These are phyloP conservation scores for Lepus europaeus DNA, from an alignment of 2,113 vertebrate genomes.

Conservation along the genomic window DNA sequence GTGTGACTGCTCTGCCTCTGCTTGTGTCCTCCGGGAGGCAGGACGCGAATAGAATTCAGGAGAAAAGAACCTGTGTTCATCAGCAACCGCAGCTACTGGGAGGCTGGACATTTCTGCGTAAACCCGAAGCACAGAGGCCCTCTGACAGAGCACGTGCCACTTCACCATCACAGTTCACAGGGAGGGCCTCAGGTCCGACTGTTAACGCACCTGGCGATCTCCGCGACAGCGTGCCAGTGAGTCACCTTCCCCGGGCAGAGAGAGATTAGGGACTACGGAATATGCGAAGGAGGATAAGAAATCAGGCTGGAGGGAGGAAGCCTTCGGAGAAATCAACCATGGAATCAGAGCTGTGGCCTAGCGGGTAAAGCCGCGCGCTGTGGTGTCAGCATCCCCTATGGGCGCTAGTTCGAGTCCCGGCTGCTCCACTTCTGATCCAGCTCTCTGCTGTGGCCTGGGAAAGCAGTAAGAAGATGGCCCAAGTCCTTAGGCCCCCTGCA, in stretches of 20 bases:
- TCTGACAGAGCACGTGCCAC: neutral
- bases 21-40: slow-evolving; percentile 5
- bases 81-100: neutral
- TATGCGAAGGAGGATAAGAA: neutral
- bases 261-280: neutral
- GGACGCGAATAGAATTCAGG: slow-evolving; percentile 31
- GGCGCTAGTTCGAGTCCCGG: too few relatives aligned
- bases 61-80: slow-evolving; percentile 1
- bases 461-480: too few relatives aligned
- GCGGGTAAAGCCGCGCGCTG: too few relatives aligned
- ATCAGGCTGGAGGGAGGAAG: neutral
- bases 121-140: neutral
- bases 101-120: slow-evolving; percentile 23
- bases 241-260: neutral
- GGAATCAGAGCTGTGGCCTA: too few relatives aligned
- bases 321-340: slow-evolving; percentile 44
- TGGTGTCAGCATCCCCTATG: too few relatives aligned
- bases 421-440: too few relatives aligned
- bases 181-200: neutral
- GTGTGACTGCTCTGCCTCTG: neutral
- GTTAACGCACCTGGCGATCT: neutral
- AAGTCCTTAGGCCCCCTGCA: too few relatives aligned
- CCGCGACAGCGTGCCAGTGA: neutral
- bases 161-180: neutral
- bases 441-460: too few relatives aligned